Conservation (phyloP, 2,113 vertebrate species). For the Pantherophis guttatus region DNA sequence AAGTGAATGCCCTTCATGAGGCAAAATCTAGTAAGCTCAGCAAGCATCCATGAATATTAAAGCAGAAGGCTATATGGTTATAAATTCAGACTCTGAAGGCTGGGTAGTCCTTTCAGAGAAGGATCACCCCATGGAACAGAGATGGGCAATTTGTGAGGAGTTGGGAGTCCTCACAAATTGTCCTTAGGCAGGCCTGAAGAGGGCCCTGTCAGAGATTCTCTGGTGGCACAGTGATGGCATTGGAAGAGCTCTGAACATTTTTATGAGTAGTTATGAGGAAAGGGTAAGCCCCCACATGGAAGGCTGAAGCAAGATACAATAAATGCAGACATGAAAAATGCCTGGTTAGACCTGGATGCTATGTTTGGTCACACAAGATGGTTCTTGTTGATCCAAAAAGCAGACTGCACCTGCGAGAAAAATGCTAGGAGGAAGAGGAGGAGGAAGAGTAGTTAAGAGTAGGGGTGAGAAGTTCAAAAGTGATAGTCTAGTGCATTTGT, state of each 20-base stretch:
- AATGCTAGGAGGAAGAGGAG: neutral
- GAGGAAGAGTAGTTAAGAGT: neutral
- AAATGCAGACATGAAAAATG: neutral
- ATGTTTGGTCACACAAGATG: neutral
- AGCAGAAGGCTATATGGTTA: neutral
- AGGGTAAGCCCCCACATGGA: neutral
- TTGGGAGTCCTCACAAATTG: neutral
- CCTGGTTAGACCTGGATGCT: neutral
- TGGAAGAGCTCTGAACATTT: neutral
- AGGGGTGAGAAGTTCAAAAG: neutral
- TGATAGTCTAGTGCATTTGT: neutral
- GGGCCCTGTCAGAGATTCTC: neutral
- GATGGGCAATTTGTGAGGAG: neutral
- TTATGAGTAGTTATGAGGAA: neutral
- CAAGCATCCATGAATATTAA: neutral
- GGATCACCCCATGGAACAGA: neutral
- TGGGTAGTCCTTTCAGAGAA: neutral
- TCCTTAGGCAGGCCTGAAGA: neutral
- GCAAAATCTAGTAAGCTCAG: slow-evolving; percentile 66
- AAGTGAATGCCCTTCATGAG: slow-evolving; percentile 62
- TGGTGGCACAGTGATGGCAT: neutral
- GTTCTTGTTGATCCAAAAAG: neutral
- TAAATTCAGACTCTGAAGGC: neutral
- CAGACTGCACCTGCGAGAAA: neutral
- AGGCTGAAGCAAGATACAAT: neutral